Evolutionary conservation across 1,140 invertebrate genomes (phyloP).

Genomic region (Cryptotermes secundus): DNA sequence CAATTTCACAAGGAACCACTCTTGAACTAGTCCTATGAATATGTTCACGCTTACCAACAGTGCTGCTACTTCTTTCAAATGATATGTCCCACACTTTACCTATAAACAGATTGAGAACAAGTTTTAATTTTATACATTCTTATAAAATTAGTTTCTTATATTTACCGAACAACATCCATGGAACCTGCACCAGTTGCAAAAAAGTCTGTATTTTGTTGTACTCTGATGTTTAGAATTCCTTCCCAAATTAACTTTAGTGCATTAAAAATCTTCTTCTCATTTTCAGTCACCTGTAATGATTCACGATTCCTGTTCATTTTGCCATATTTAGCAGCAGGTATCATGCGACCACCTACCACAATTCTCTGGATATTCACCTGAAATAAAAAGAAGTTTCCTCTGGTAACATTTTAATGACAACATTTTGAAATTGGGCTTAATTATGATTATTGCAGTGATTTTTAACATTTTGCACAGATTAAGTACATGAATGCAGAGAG

Average conservation of each 20-base stretch:
- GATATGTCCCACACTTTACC: no score
- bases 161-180: conserved; percentile 89
- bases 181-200: conserved; percentile 89
- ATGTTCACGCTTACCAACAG: no score
- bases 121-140: background rate
- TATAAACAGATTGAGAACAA: no score
- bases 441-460: no score
- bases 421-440: no score
- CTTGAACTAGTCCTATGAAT: no score
- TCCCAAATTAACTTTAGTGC: conserved; percentile 74
- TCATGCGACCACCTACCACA: conserved; percentile 77
- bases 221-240: conserved; percentile 75
- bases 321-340: conserved; percentile 79
- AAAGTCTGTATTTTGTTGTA: conserved; percentile 84
- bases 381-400: background rate
- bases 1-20: no score
- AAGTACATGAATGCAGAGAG: no score
- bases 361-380: conserved; percentile 69
- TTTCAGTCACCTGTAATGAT: conserved; percentile 68
- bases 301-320: conserved; percentile 57
- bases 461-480: no score
- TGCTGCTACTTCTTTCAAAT: no score
- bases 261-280: conserved; percentile 69
- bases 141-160: conserved; percentile 21
- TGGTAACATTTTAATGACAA: no score